Evolutionary conservation across 2,888 invertebrate genomes (phyloP).

Genomic region (Rhingia campestris): DNA sequence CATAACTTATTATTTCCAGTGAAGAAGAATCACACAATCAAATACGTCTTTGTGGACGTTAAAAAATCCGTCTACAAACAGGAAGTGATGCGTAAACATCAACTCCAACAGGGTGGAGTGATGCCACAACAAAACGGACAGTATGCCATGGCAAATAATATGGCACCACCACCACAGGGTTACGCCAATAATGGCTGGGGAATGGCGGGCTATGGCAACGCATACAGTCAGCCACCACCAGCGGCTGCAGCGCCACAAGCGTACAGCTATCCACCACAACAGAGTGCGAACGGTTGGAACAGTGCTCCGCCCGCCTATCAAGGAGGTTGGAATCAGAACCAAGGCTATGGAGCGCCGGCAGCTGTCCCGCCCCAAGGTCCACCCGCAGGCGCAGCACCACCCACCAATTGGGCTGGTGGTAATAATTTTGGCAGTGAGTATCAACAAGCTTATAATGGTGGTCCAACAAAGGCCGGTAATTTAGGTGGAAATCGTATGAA

Average conservation of each 20-base stretch:
- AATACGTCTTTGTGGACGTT: constrained; percentile 93
- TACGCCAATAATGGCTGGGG: constrained; percentile 77
- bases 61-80: constrained; percentile 92
- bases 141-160: constrained; percentile 58
- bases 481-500: constrained; percentile 88
- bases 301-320: constrained; percentile 76
- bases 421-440: constrained; percentile 85
- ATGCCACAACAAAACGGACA: constrained; percentile 74
- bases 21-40: constrained; percentile 91
- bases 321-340: constrained; percentile 67
- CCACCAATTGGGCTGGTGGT: constrained; percentile 69
- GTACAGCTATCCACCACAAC: constrained; percentile 67
- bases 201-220: constrained; percentile 77
- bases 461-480: constrained; percentile 90
- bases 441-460: constrained; percentile 91
- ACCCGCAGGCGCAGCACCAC: constrained; percentile 70
- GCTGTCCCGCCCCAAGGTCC: constrained; percentile 76
- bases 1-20: constrained; percentile 82
- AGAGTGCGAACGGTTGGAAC: constrained; percentile 74
- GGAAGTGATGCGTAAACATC: constrained; percentile 76
- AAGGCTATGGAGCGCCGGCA: constrained; percentile 76
- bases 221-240: constrained; percentile 77
- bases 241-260: constrained; percentile 73
- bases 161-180: constrained; percentile 74
- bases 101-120: constrained; percentile 81